These are phyloP conservation scores for Halcyon senegalensis DNA, from an alignment of 2,113 vertebrate species.

Conservation along the genomic window DNA sequence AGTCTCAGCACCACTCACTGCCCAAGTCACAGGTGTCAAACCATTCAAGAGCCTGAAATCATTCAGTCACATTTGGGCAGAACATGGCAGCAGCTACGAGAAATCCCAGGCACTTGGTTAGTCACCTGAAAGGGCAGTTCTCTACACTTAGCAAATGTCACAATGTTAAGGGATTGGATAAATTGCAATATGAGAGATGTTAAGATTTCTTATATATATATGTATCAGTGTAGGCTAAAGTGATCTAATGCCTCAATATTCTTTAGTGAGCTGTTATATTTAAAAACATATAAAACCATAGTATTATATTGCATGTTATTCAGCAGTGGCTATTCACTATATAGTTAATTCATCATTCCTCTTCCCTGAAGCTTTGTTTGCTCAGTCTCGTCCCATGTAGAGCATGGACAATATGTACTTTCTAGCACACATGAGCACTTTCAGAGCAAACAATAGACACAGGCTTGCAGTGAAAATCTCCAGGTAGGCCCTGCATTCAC, in stretches of 20 bases:
- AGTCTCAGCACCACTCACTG: neutral
- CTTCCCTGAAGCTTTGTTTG: constrained; percentile 13
- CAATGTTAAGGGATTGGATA: neutral
- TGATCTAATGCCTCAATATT: neutral
- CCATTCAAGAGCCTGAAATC: neutral
- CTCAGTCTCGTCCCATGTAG: neutral
- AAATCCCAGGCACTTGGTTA: neutral
- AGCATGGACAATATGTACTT: neutral
- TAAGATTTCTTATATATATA: neutral
- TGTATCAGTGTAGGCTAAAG: neutral
- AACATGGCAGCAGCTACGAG: neutral
- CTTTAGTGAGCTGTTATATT: neutral
- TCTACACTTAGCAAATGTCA: neutral
- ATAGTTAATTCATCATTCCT: neutral
- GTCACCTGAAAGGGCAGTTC: neutral
- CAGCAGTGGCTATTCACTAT: neutral
- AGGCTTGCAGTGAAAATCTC: neutral
- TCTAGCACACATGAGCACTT: neutral
- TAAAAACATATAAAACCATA: neutral
- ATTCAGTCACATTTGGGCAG: neutral
- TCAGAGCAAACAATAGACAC: neutral
- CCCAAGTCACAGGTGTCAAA: neutral
- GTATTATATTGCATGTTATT: neutral
- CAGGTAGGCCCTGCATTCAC: neutral
- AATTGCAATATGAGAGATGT: neutral